phyloP scores from a whole-genome alignment of 2,113 vertebrate species.

The Saimiri boliviensis region DNA sequence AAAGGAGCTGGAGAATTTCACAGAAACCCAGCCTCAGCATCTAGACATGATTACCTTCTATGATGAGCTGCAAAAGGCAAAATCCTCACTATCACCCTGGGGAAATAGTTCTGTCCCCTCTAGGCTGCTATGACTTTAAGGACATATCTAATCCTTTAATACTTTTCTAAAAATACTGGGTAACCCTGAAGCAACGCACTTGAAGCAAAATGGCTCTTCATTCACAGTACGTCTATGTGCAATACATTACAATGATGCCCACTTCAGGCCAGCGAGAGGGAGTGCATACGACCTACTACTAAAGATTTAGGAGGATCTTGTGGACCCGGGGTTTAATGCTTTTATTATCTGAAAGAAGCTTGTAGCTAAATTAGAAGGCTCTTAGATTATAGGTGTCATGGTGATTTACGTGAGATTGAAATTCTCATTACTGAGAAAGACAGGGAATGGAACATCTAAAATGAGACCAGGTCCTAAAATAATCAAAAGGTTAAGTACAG shows the following conservation, averaged over 20 bases:
- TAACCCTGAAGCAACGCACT: neutral
- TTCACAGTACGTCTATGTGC: neutral
- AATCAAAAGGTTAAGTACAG: slow-evolving; percentile 40
- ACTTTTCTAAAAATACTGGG: neutral
- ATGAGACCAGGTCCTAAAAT: slow-evolving; percentile 58
- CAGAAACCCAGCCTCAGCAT: neutral
- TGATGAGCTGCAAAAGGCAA: neutral
- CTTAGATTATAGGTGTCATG: neutral
- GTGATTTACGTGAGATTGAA: slow-evolving; percentile 40
- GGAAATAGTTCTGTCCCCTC: neutral
- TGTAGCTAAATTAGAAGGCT: slow-evolving; percentile 13
- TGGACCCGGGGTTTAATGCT: neutral
- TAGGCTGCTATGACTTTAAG: neutral
- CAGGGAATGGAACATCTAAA: neutral
- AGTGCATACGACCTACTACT: neutral
- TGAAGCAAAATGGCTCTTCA: neutral
- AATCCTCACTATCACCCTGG: neutral
- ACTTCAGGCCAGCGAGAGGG: neutral
- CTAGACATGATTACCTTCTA: neutral
- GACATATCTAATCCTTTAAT: neutral
- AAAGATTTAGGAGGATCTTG: neutral
- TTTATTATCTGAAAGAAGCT: slow-evolving; percentile 2
- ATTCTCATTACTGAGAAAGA: slow-evolving; percentile 34
- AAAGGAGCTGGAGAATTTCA: neutral
- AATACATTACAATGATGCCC: neutral